phyloP scores from a whole-genome alignment of 2,113 vertebrate species.

The Ceyx cyanopectus region DNA sequence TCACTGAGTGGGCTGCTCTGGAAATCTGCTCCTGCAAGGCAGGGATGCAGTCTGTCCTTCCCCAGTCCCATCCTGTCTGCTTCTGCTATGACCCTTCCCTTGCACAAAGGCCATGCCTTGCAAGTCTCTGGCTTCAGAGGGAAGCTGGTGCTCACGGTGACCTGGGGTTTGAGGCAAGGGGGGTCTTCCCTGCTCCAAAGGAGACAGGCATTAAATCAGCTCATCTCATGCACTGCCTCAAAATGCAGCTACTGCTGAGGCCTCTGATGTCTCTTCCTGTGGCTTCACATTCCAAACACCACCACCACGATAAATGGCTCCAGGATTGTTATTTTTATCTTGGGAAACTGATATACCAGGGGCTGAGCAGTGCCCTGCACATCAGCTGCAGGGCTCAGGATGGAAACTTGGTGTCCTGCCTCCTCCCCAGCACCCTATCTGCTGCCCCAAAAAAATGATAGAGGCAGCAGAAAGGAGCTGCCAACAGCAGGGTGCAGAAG shows the following conservation, averaged over 20 bases:
- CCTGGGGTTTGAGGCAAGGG: neutral
- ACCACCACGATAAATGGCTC: neutral
- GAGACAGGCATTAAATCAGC: neutral
- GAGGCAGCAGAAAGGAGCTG: neutral
- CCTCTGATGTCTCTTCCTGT: neutral
- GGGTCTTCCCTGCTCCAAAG: neutral
- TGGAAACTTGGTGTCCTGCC: neutral
- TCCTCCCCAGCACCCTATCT: neutral
- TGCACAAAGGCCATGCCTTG: rapidly evolving
- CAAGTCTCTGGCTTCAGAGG: neutral
- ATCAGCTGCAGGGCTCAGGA: neutral
- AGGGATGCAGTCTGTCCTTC: neutral
- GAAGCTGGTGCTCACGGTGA: neutral
- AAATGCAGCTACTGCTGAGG: neutral
- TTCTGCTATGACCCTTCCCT: neutral
- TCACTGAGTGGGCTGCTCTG: neutral
- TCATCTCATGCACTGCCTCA: neutral
- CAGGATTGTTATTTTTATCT: conserved; percentile 8
- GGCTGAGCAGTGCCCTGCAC: neutral
- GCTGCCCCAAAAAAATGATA: neutral
- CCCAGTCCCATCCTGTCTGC: neutral
- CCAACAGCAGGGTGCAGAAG: neutral
- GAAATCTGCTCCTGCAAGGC: neutral
- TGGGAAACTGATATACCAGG: neutral
- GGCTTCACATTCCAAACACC: neutral